Conservation (phyloP, 1,140 invertebrate species). For the Caligus rogercresseyi region DNA sequence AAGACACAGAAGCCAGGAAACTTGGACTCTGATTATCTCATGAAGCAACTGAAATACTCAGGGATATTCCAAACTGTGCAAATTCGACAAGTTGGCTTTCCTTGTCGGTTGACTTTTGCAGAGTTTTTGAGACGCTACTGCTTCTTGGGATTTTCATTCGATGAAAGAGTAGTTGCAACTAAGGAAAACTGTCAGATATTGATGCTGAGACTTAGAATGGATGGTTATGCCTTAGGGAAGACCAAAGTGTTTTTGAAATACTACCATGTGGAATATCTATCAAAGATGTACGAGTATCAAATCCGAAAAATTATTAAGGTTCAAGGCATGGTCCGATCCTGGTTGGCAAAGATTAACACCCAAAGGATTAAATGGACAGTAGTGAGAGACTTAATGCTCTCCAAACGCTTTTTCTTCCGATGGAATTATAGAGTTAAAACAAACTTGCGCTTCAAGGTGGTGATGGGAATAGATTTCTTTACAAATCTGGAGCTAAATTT, state of each 20-base stretch:
- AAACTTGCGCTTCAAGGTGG: not conserved
- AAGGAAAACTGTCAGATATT: constrained; percentile 51
- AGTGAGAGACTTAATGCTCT: constrained; percentile 38
- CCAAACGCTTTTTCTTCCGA: constrained; percentile 2
- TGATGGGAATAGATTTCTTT: not conserved
- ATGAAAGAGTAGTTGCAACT: constrained; percentile 47
- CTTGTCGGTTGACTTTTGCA: constrained; percentile 52
- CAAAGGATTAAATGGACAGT: constrained; percentile 34
- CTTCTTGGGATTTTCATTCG: constrained; percentile 53
- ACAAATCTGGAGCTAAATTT: not conserved
- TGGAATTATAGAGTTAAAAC: constrained; percentile 7
- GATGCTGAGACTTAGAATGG: constrained; percentile 51
- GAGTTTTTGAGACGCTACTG: constrained; percentile 64
- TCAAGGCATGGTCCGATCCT: constrained; percentile 34
- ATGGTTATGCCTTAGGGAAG: constrained; percentile 63
- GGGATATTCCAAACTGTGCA: constrained; percentile 59
- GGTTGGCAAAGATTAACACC: constrained; percentile 41
- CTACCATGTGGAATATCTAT: constrained; percentile 61
- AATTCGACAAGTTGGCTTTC: constrained; percentile 56
- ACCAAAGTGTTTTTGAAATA: constrained; percentile 70
- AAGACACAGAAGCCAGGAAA: constrained; percentile 44
- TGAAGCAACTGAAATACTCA: constrained; percentile 55
- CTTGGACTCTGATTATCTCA: constrained; percentile 51
- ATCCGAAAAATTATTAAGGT: constrained; percentile 26
- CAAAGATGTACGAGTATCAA: constrained; percentile 54